These are phyloP conservation scores for Scomberomorus guttatus DNA, from an alignment of 2,797 vertebrate genomes.

Conservation along the genomic window DNA sequence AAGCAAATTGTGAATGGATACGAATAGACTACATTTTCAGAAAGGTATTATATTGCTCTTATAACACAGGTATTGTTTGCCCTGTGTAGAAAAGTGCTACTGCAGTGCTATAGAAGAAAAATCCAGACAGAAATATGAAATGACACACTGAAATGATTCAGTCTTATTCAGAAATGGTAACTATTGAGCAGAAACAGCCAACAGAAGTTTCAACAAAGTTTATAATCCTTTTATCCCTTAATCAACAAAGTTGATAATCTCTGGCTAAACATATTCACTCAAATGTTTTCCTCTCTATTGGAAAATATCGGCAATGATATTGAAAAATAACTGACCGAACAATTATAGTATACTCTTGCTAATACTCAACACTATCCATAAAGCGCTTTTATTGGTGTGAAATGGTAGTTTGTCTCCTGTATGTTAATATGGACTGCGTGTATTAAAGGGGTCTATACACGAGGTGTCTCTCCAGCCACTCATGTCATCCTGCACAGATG, in stretches of 20 bases:
- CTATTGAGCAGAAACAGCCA: constrained; percentile 29
- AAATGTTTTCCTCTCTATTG: constrained; percentile 9
- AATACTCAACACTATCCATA: background rate
- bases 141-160: constrained; percentile 5
- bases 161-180: constrained; percentile 7
- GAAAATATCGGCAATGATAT: constrained; percentile 13
- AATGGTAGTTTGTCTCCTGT: constrained; percentile 2
- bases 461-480: constrained; percentile 46
- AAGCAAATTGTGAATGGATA: background rate
- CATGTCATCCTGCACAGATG: constrained; percentile 76
- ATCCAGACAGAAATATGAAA: constrained; percentile 18
- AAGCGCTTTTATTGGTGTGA: background rate
- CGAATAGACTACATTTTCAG: background rate
- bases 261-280: constrained; percentile 28
- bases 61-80: background rate
- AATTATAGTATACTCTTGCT: background rate
- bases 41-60: background rate
- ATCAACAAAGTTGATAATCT: constrained; percentile 49
- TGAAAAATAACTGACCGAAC: constrained; percentile 12
- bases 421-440: constrained; percentile 16
- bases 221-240: constrained; percentile 44
- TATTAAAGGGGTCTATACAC: constrained; percentile 37
- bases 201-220: constrained; percentile 42
- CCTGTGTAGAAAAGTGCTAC: background rate
- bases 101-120: background rate